phyloP scores from a whole-genome alignment of 2,113 vertebrate genomes.

The Oncorhynchus keta region DNA sequence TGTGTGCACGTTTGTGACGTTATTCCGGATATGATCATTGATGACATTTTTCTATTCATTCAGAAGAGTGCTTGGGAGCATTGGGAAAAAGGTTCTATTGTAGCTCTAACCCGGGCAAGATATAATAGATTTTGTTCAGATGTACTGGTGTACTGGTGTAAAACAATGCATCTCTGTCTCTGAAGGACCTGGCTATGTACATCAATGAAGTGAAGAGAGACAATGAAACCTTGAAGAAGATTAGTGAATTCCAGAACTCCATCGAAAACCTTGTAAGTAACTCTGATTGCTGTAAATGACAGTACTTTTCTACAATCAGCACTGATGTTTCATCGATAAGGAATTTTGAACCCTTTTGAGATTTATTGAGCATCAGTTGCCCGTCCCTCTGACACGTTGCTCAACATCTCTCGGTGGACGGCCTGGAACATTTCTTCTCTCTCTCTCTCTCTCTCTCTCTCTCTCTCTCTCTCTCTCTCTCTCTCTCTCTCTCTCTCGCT shows the following conservation, averaged over 20 bases:
- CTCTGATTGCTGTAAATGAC: too few relatives aligned
- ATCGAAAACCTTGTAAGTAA: constrained; percentile 93
- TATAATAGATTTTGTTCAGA: constrained; percentile 38
- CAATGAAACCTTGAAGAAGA: constrained; percentile 98
- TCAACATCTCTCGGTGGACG: background rate
- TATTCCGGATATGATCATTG: background rate
- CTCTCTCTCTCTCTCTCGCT: background rate
- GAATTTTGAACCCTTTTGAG: too few relatives aligned
- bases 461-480: background rate
- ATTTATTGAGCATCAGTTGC: too few relatives aligned
- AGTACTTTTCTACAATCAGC: too few relatives aligned
- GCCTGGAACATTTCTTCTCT: too few relatives aligned
- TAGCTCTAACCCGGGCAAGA: background rate
- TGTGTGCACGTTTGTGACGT: background rate
- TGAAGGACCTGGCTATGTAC: constrained; percentile 96
- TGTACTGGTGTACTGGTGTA: constrained; percentile 8
- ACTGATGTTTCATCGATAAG: too few relatives aligned
- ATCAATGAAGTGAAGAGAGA: constrained; percentile 98
- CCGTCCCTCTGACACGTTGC: too few relatives aligned
- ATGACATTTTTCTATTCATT: background rate
- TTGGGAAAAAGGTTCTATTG: constrained; percentile 20
- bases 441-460: too few relatives aligned
- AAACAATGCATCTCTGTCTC: background rate
- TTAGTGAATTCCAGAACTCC: constrained; percentile 94
- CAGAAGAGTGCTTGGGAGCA: background rate